A percentile compares a stretch with the other conserved stretches of the same genome.
Conservation (phyloP, 2,113 vertebrate genomes). For the Catharus minimus region DNA sequence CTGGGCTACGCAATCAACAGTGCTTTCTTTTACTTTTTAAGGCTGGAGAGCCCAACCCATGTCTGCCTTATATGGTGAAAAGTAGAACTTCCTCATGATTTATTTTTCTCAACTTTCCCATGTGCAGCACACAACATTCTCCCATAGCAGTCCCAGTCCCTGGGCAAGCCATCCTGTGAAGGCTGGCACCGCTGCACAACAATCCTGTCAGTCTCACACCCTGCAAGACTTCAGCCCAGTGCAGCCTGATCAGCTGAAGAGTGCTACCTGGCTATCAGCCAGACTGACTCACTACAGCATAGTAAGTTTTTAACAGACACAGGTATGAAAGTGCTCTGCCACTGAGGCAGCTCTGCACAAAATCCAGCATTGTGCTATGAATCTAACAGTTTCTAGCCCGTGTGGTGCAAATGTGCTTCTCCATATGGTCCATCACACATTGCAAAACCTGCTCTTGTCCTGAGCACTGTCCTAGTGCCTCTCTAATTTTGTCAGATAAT, state of each 20-base stretch:
- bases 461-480: background rate
- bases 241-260: background rate
- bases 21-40: background rate
- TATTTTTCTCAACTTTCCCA: background rate
- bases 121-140: background rate
- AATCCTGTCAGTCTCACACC: background rate
- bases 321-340: background rate
- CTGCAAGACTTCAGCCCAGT: background rate
- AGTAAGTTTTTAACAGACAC: background rate
- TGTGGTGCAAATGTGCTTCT: background rate
- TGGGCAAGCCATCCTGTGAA: background rate
- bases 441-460: background rate
- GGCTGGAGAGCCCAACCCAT: background rate
- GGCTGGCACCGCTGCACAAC: background rate
- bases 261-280: background rate
- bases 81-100: background rate
- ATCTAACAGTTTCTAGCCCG: background rate
- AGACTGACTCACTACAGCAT: background rate
- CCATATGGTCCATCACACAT: too few species aligned
- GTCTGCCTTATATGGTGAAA: background rate
- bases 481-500: background rate
- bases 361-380: background rate
- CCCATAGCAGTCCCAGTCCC: background rate
- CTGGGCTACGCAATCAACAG: background rate
- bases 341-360: background rate